Base-by-base conservation (phyloP, 2,888 invertebrate genomes). In the Agriopis marginaria region DNA sequence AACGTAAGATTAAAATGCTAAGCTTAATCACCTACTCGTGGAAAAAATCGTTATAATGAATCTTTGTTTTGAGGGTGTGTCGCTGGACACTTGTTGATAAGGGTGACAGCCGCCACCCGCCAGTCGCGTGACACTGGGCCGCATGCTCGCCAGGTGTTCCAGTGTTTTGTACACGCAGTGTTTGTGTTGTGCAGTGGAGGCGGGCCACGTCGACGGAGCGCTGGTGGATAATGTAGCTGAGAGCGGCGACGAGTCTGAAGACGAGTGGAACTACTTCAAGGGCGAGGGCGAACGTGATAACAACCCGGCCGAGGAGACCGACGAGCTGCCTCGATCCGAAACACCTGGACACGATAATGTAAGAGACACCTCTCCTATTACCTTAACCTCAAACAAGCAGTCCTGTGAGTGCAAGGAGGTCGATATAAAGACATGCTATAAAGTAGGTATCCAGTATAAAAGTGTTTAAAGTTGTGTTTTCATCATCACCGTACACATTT, bases 211-310 rank as follows among this genome's bases (percentile, higher is more conserved):
- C 77, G 93, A 92, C 90, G 93, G 91, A 79, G 89, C 87, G 79
- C 84, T 95, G 87, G 95, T 95, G 91, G 96, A 96, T 94, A 96
- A 96, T 95, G 96, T 96, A 96, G 96, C 95, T 85, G 97, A 96
- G 89, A 96, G 96, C 82, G 96, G 96, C 82, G 96, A 96, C 79
- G 97, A 97, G 78, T 96, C 97, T 78, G 97, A 97, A 92, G 97
- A 97, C 96, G 98, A 97, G 96, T 97, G 97, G 97, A 97, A 97
- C 89, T 98, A 97, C 88, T 96, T 95, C 89, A 96, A 96, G 86
- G 96, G 96, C 79, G 96, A 96, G 82, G 95, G 95, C 73, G 95
- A 96, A 75, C 95, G 87, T 80, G 95, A 95, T 76, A 94, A 94
- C 68, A 95, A 95, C 79, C 95, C 96, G 51, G 89, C 88, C 75